Evolutionary conservation across 2,797 vertebrate species (phyloP).

Genomic region (Salmo trutta): DNA sequence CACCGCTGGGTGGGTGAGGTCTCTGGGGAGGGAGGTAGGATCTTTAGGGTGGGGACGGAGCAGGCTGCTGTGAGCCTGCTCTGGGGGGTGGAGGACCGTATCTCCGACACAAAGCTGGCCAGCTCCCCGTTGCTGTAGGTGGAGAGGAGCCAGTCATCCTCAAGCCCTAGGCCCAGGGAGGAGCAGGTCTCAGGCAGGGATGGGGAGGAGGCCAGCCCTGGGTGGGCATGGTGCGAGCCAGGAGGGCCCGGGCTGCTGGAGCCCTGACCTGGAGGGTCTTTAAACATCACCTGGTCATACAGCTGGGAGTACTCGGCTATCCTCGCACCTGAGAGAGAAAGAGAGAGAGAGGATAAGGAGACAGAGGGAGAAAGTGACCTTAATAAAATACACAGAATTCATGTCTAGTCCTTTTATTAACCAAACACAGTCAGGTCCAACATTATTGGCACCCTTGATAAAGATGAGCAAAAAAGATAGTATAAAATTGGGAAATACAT

Average conservation of each 20-base stretch:
- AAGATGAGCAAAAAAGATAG: no score
- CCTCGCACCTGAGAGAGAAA: constrained; percentile 83
- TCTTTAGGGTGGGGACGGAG: constrained; percentile 85
- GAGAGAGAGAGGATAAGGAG: constrained; percentile 19
- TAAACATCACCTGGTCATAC: constrained; percentile 93
- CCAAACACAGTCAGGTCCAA: no score
- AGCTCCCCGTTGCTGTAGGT: constrained; percentile 91
- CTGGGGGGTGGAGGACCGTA: constrained; percentile 56
- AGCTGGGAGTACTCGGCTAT: constrained; percentile 98
- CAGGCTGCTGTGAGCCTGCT: constrained; percentile 74
- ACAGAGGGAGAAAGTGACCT: background rate
- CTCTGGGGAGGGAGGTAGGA: constrained; percentile 64
- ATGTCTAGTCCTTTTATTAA: no score
- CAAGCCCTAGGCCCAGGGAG: constrained; percentile 49
- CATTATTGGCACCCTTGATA: no score
- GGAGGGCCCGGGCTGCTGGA: constrained; percentile 56
- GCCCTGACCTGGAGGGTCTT: constrained; percentile 72
- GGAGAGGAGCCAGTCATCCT: constrained; percentile 89
- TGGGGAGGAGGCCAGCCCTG: constrained; percentile 65
- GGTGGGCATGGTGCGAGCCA: constrained; percentile 52
- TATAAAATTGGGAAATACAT: no score
- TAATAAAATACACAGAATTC: background rate
- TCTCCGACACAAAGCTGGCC: constrained; percentile 78
- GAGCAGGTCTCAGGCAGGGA: constrained; percentile 68
- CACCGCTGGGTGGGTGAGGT: constrained; percentile 79